phyloP scores from a whole-genome alignment of 2,888 invertebrate genomes.

The Isoperla grammatica region DNA sequence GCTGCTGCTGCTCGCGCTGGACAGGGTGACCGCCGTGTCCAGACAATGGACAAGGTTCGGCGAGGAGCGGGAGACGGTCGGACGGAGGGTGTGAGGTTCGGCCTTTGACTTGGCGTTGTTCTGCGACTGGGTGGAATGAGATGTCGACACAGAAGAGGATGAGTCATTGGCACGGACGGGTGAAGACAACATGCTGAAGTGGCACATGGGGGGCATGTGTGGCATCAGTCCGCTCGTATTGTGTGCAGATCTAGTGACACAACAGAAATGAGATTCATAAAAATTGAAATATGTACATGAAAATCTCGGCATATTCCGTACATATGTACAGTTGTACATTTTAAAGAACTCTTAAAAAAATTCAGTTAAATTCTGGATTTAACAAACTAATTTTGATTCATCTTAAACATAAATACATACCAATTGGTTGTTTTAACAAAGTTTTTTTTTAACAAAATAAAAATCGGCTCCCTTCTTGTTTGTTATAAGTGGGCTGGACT shows the following conservation, averaged over 20 bases:
- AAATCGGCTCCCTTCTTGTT: too few relatives aligned
- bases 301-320: too few relatives aligned
- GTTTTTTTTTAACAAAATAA: too few relatives aligned
- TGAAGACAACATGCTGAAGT: not conserved
- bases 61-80: constrained; percentile 37
- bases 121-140: constrained; percentile 17
- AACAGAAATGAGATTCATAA: not conserved
- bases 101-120: not conserved
- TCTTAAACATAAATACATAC: too few relatives aligned
- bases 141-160: not conserved
- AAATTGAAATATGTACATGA: too few relatives aligned
- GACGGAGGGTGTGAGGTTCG: constrained; percentile 26
- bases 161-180: constrained; percentile 16
- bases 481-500: too few relatives aligned
- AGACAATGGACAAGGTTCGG: constrained; percentile 40
- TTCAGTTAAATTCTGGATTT: too few relatives aligned
- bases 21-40: constrained; percentile 41
- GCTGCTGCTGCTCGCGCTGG: constrained; percentile 44
- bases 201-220: not conserved
- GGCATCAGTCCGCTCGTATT: too few relatives aligned
- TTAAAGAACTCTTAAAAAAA: too few relatives aligned
- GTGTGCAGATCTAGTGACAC: not conserved
- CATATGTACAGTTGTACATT: too few relatives aligned
- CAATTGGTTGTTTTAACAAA: too few relatives aligned
- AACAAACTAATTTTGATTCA: too few relatives aligned